Base-by-base conservation (phyloP, 2,113 vertebrate species). In the Narcine bancroftii region DNA sequence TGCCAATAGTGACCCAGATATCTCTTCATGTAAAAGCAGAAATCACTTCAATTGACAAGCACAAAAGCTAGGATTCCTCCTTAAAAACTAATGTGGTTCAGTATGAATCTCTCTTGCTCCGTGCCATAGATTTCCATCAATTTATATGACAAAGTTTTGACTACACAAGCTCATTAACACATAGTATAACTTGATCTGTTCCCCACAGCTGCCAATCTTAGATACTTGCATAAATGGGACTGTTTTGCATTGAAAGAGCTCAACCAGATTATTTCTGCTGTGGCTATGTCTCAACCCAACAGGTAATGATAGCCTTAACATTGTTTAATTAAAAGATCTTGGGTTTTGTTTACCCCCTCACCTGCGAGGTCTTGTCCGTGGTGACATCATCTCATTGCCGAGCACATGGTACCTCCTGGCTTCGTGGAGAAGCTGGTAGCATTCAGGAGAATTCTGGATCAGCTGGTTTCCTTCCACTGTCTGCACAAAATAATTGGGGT, bases 301-400 rank as follows among this genome's bases (percentile, higher is more conserved):
- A 50, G 24, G 47, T 15, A 60, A 15, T 2, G 81, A 17, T 3
- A 63, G 15, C 17, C n/a, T 81, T 21, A 3, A 26, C 24, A 11
- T 10, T 13, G 26, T 21, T 60, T n/a, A 85, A 81, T 50, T 17
- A 87, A 87, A 17, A 21, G 19, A 45, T 33, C 3, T 17, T 6
- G n/a, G 53, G 6, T 36, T 60, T 87, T 60, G 53, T 60, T 87
- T n/a, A 47, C 7, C 79, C 24, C 47, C 95, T 96, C 93, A 99
- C 99, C 99, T 99, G 95, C 99, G 97, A 26, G 99, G 99, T 92
- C 98, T 95, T 10, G 98, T 99, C 94, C 99, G 96, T 93, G 99
- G 97, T 89, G 99, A 99, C 98, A 99, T 99, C 98, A 99, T 99
- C 95, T 99, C 99, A 53, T 99, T 99, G 91, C 98, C 99, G 2